Percentiles rank a stretch among this genome's conserved stretches.
Evolutionary conservation across 2,797 vertebrate species (phyloP).

Genomic region (Onychomys torridus): DNA sequence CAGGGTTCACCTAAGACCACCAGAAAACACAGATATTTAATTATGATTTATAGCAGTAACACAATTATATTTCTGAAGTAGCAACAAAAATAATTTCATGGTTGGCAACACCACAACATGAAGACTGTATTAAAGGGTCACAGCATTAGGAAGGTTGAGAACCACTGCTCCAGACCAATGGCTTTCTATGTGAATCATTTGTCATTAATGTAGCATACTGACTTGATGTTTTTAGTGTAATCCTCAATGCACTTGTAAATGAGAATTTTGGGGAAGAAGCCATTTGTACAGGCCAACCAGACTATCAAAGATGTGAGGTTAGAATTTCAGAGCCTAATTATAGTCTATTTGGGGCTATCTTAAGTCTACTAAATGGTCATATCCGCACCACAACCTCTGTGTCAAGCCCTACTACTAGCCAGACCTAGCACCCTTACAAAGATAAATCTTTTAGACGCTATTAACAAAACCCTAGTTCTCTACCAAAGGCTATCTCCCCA

Average conservation of each 20-base stretch:
- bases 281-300: neutral
- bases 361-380: neutral
- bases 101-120: too few species aligned
- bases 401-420: neutral
- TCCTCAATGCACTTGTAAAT: neutral
- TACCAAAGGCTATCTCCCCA: neutral
- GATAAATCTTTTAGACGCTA: neutral
- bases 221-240: neutral
- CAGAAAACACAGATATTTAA: too few species aligned
- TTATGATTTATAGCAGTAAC: too few species aligned
- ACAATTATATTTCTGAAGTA: too few species aligned
- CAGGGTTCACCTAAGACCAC: too few species aligned
- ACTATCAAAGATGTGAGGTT: neutral
- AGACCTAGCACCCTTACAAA: neutral
- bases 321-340: neutral
- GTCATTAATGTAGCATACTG: neutral
- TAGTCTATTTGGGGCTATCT: neutral
- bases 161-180: neutral
- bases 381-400: neutral
- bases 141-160: too few species aligned
- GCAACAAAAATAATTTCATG: too few species aligned
- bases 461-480: neutral
- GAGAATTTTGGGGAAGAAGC: neutral
- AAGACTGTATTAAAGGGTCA: too few species aligned
- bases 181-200: neutral